phyloP scores from a whole-genome alignment of 2,113 vertebrate genomes.

The Bothrops jararaca region DNA sequence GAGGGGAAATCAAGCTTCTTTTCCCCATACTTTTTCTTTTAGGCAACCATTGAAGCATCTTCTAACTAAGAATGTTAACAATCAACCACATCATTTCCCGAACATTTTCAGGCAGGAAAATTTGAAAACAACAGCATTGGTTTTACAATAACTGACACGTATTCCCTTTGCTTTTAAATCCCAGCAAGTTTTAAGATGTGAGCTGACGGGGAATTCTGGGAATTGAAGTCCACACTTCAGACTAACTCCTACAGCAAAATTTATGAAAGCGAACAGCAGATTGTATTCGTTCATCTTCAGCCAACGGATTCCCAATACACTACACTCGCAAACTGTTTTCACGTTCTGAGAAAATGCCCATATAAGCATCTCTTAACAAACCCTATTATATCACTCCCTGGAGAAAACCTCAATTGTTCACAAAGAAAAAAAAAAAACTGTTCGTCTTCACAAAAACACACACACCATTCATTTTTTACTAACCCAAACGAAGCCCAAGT shows the following conservation, averaged over 20 bases:
- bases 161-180: not conserved
- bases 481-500: not conserved
- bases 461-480: not conserved
- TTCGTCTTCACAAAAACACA: not conserved
- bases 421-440: not conserved
- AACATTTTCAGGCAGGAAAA: not conserved
- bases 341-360: not conserved
- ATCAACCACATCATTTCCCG: not conserved
- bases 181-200: not conserved
- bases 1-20: not conserved
- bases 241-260: not conserved
- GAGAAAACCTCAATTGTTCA: not conserved
- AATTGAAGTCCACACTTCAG: not conserved
- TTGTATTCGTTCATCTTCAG: not conserved
- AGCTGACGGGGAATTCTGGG: not conserved
- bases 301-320: not conserved
- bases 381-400: not conserved
- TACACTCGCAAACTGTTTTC: not conserved
- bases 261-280: not conserved
- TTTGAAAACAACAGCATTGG: not conserved
- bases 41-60: not conserved
- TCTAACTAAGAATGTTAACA: not conserved
- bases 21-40: not conserved
- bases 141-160: not conserved
- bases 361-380: not conserved